Base-by-base conservation (phyloP, 2,113 vertebrate genomes). In the Lynx canadensis region DNA sequence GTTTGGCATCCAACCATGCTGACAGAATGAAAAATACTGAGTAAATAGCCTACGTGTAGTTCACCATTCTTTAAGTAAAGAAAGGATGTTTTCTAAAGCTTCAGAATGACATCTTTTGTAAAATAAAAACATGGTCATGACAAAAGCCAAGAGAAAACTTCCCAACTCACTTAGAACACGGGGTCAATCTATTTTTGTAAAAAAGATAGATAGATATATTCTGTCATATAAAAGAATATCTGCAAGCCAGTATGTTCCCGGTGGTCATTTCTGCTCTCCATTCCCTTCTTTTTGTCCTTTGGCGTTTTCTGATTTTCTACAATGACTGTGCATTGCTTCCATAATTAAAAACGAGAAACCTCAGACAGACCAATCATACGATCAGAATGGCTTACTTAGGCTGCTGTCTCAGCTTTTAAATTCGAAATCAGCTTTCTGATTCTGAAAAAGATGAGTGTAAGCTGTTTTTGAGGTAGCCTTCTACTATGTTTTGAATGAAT, bases 21-120 rank as follows among this genome's bases (percentile, higher is more conserved):
- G 89, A 92, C 89, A 96, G 94, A 71, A 96, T 97, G 89, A 97
- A 93, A 92, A 94, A 81, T 74, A 63, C 60, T 57, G 45, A 96
- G 71, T 81, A 89, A 95, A 86, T 13, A 63, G 81, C 93, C 85
- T 96, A 96, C 36, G 45, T 96, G 97, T 96, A 78, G 76, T 52
- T 96, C 71, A 13, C 85, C 90, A 95, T 78, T 96, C 66, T 82
- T 78, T 29, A 65, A 84, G 76, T 23, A 60, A 94, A 95, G 92
- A 78, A 97, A 96, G 95, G 89, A 79, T 86, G 89, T 91, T 95
- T 93, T 89, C 80, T 87, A 88, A 93, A 76, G 29, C 63, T 94
- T 85, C 81, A 94, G 68, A 88, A 92, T 83, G 74, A 89, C 48
- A 33, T 73, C 15, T 63, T 97, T 94, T 84, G 63, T 78, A 89